phyloP scores from a whole-genome alignment of 2,888 invertebrate species.

The Erynnis tages region DNA sequence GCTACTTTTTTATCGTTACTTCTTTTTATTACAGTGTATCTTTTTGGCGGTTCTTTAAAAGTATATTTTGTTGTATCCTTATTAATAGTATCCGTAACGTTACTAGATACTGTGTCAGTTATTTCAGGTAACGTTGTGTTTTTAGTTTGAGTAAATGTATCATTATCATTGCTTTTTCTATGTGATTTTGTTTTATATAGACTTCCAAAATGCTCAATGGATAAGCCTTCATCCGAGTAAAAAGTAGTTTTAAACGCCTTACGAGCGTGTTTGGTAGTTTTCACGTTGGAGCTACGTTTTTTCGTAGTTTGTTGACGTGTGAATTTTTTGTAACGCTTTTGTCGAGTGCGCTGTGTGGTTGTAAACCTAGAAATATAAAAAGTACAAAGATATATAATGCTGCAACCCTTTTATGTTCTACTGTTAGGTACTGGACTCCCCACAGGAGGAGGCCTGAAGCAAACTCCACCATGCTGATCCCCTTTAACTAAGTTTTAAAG shows the following conservation, averaged over 20 bases:
- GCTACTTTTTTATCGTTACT: not conserved
- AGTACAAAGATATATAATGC: not conserved
- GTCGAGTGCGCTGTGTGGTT: not conserved
- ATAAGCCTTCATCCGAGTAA: slow-evolving; percentile 6
- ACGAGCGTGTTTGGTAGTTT: not conserved
- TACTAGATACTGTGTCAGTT: not conserved
- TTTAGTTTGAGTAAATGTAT: not conserved
- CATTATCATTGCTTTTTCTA: slow-evolving; percentile 18
- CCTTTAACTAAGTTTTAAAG: no score
- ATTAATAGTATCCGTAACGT: not conserved
- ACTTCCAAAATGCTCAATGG: slow-evolving; percentile 19
- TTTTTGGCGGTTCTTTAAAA: not conserved
- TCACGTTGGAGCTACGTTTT: not conserved
- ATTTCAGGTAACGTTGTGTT: not conserved
- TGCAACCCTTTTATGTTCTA: no score
- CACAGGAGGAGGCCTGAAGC: no score
- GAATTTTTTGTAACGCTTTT: slow-evolving; percentile 4
- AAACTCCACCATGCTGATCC: no score
- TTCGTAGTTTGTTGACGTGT: not conserved
- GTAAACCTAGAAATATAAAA: not conserved
- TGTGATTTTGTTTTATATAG: not conserved
- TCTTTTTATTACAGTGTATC: not conserved
- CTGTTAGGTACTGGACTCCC: no score
- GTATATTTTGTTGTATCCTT: not conserved
- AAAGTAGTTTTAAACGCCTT: slow-evolving; percentile 1